phyloP scores from a whole-genome alignment of 1,140 invertebrate genomes.

The Aphaenogaster floridana region DNA sequence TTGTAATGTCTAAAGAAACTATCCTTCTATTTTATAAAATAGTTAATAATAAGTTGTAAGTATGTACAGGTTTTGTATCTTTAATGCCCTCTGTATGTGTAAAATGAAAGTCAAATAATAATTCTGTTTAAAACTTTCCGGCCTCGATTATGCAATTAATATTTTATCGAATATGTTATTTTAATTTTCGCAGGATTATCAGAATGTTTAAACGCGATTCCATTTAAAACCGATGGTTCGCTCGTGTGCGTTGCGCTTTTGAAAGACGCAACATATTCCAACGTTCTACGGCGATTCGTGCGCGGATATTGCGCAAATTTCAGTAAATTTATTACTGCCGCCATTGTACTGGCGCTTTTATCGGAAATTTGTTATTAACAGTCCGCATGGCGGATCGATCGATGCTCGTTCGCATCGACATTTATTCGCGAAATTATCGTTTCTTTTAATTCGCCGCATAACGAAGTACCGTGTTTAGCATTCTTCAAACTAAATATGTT shows the following conservation, averaged over 20 bases:
- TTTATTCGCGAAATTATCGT: slow-evolving; percentile 64
- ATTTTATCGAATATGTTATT: slow-evolving; percentile 56
- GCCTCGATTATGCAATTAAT: slow-evolving; percentile 54
- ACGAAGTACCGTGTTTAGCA: slow-evolving; percentile 61
- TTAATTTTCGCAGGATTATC: slow-evolving; percentile 56
- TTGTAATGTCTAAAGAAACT: not conserved
- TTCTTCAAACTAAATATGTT: slow-evolving; percentile 63
- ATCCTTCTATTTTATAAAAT: not conserved
- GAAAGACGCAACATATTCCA: slow-evolving; percentile 51
- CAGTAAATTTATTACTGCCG: slow-evolving; percentile 62
- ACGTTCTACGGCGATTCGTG: slow-evolving; percentile 31
- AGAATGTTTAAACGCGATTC: slow-evolving; percentile 56
- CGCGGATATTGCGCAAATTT: slow-evolving; percentile 60
- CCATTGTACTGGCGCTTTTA: slow-evolving; percentile 62
- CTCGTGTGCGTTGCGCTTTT: slow-evolving; percentile 52
- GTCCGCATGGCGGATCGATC: slow-evolving; percentile 40
- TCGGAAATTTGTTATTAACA: slow-evolving; percentile 64
- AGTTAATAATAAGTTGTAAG: not conserved
- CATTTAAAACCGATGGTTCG: slow-evolving; percentile 50
- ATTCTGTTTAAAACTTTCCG: slow-evolving; percentile 38
- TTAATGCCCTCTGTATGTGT: not conserved
- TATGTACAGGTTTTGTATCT: not conserved
- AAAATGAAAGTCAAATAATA: slow-evolving; percentile 44
- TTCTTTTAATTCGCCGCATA: slow-evolving; percentile 44
- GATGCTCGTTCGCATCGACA: slow-evolving; percentile 37